phyloP scores from a whole-genome alignment of 2,888 invertebrate genomes.

The Nasonia oneida region DNA sequence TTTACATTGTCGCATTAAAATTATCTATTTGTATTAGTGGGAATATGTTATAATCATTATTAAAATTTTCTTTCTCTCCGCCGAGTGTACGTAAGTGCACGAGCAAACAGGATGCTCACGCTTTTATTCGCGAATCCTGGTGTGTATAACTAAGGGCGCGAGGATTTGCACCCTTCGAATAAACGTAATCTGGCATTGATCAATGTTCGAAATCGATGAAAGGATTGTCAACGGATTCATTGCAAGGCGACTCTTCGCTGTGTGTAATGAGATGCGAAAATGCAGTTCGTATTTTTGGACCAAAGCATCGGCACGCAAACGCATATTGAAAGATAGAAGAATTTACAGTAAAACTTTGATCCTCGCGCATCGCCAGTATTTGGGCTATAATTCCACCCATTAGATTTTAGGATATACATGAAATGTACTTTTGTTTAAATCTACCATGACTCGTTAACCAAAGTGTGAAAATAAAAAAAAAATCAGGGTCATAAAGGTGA shows the following conservation, averaged over 20 bases:
- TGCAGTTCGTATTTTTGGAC: too few species aligned
- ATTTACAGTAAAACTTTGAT: background rate
- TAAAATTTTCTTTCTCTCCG: too few species aligned
- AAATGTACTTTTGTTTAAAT: too few species aligned
- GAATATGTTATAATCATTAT: too few species aligned
- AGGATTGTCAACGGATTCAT: background rate
- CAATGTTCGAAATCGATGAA: conserved; percentile 17
- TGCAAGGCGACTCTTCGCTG: background rate
- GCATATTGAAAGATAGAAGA: background rate
- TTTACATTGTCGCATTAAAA: too few species aligned
- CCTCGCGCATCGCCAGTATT: background rate
- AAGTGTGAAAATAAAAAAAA: too few species aligned
- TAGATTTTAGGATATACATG: too few species aligned
- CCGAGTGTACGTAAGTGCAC: conserved; percentile 7
- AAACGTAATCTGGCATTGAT: conserved; percentile 7
- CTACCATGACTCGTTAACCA: too few species aligned
- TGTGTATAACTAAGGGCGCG: background rate
- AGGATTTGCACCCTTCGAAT: conserved; percentile 7
- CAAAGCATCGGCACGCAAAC: background rate
- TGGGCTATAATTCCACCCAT: too few species aligned
- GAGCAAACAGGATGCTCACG: background rate
- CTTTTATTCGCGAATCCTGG: background rate
- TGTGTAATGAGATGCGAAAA: too few species aligned
- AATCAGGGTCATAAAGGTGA: too few species aligned
- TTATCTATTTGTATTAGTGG: too few species aligned